Evolutionary conservation across 2,888 invertebrate species (phyloP).

Genomic region (Drosophila subsilvestris): DNA sequence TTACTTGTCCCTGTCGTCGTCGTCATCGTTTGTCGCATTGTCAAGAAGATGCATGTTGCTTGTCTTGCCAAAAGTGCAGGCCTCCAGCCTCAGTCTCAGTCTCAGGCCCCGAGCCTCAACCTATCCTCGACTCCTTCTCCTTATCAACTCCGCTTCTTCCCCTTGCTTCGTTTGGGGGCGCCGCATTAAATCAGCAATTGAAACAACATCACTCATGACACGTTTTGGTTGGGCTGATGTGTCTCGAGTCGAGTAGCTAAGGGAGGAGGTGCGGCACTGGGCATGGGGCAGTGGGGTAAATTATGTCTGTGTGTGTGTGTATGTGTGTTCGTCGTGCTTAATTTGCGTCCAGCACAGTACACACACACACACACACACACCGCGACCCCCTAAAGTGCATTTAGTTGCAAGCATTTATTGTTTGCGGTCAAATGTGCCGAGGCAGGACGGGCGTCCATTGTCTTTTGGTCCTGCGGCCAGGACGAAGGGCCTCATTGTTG

Average conservation of each 20-base stretch:
- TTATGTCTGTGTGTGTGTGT: constrained; percentile 29
- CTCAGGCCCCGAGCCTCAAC: neutral
- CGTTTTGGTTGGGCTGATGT: constrained; percentile 65
- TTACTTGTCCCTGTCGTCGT: constrained; percentile 71
- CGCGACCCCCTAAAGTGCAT: constrained; percentile 77
- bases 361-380: constrained; percentile 20
- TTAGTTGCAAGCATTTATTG: constrained; percentile 80
- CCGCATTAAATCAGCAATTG: constrained; percentile 80
- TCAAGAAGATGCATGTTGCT: constrained; percentile 80
- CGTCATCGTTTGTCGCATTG: constrained; percentile 80
- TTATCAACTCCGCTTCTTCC: constrained; percentile 17
- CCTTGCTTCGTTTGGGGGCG: constrained; percentile 46
- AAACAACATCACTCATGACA: constrained; percentile 81
- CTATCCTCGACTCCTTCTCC: neutral
- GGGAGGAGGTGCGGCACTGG: neutral
- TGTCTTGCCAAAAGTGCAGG: constrained; percentile 73
- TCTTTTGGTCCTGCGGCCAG: constrained; percentile 58
- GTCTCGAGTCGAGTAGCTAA: constrained; percentile 27
- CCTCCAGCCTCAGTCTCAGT: neutral
- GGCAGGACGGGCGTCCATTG: constrained; percentile 56
- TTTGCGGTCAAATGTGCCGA: constrained; percentile 75
- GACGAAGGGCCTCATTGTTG: constrained; percentile 60
- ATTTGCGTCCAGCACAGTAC: constrained; percentile 65
- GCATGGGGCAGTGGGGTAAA: neutral
- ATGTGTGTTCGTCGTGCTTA: constrained; percentile 74